Base-by-base conservation (phyloP, 2,797 vertebrate species). In the Spinibarbus caldwelli region DNA sequence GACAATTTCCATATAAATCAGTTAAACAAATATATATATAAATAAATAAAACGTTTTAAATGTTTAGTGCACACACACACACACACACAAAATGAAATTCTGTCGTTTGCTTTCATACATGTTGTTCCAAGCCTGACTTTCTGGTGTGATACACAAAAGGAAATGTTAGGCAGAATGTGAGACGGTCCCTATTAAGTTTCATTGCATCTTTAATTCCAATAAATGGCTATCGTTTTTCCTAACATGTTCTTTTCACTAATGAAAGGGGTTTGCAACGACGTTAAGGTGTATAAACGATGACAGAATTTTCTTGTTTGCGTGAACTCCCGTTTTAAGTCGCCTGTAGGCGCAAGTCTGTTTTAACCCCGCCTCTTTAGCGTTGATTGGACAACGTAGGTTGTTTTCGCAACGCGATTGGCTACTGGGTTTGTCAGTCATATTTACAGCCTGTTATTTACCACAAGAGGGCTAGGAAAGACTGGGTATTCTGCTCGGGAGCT, bases 401-500 rank as follows among this genome's bases (percentile, higher is more conserved):
- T 94, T 94, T 93, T 93, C 88, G 89, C 54, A 7, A 1, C 11
- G 6, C 3, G 86, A 94, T 93, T 96, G 95, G 95, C 72, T 77
- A 45, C 7, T 0, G 1, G 0, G 15, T 49, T 1, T 80, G 94
- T 94, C 95, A 77, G 1, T 95, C 90, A 78, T 19, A 3, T 88
- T 47, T 47, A 82, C 86, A 90, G 85, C 85, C 78, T 90, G 87
- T 94, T 96, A 95, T 95, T 94, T 95, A 95, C 77, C 78, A 29
- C 47, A 38, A n/a, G 67, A 57, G 77, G 59, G 86, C 87, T 90
- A 93, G 92, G 88, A 90, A 92, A 90, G 90, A 67, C 90, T 57
- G 66, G 90, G 88, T 90, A 92, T 94, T 94, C 92, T 92, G 91
- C 93, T 92, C 70, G n/a, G 80, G 91, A 89, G 91, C 92, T 88